Percentiles rank a stretch among this genome's conserved stretches.
Conservation (phyloP, 2,888 invertebrate species). For the Odontocerum albicorne region DNA sequence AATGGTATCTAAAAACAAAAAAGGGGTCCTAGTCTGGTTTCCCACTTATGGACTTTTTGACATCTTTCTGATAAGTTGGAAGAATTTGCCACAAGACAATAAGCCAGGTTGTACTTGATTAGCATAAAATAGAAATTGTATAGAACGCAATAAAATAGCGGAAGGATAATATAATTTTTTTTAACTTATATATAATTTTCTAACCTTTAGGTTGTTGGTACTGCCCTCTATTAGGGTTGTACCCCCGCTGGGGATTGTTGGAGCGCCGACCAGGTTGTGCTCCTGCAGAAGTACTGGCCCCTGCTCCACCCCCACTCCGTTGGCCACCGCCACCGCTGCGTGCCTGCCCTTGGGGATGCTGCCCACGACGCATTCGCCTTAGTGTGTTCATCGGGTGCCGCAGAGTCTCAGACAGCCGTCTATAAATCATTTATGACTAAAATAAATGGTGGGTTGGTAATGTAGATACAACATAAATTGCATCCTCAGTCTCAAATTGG, state of each 20-base stretch:
- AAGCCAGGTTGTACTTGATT: no score
- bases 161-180: no score
- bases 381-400: constrained; percentile 90
- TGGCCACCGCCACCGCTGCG: constrained; percentile 41
- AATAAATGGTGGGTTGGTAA: background rate
- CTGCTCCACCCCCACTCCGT: constrained; percentile 40
- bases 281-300: constrained; percentile 14
- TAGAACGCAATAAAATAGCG: no score
- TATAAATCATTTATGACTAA: constrained; percentile 38
- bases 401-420: constrained; percentile 86
- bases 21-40: no score
- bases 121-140: no score
- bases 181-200: no score
- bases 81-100: no score
- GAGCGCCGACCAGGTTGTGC: constrained; percentile 45
- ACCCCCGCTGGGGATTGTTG: constrained; percentile 65
- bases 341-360: constrained; percentile 39
- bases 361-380: constrained; percentile 68
- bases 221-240: constrained; percentile 72
- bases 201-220: constrained; percentile 72
- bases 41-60: no score
- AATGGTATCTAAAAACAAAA: no score
- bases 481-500: no score
- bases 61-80: no score
- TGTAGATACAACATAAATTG: background rate